These are phyloP conservation scores for Micromys minutus DNA, from an alignment of 2,113 vertebrate species.

Conservation along the genomic window DNA sequence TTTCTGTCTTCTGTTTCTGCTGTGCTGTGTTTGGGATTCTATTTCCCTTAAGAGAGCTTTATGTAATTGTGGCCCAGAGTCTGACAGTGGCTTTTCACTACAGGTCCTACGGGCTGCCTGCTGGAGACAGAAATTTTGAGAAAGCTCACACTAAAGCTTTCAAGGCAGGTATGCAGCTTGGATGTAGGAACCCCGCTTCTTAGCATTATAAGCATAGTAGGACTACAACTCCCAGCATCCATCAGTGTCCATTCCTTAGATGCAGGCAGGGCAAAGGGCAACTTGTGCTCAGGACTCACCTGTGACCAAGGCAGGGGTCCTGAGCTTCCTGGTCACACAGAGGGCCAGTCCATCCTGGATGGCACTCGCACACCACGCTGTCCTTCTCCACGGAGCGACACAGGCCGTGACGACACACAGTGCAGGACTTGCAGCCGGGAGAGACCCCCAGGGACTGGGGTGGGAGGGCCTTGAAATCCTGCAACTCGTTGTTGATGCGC, in stretches of 20 bases:
- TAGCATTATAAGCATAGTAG: background rate
- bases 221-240: background rate
- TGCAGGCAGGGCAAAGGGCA: background rate
- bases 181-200: background rate
- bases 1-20: background rate
- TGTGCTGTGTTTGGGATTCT: background rate
- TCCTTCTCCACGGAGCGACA: conserved; percentile 93
- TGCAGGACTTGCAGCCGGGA: conserved; percentile 95
- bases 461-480: conserved; percentile 91
- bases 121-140: background rate
- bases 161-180: background rate
- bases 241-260: background rate
- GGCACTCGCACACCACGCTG: conserved; percentile 95
- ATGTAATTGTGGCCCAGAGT: rapidly evolving
- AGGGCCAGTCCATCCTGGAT: conserved; percentile 89
- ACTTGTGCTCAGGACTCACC: conserved; percentile 81
- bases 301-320: conserved; percentile 91
- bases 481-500: conserved; percentile 94
- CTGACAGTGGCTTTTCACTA: too few relatives aligned
- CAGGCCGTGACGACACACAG: conserved; percentile 93
- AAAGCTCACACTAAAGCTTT: background rate
- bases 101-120: background rate
- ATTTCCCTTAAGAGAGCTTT: background rate
- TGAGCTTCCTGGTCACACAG: conserved; percentile 92
- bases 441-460: conserved; percentile 90